Base-by-base conservation (phyloP, 2,888 invertebrate species). In the Limnephilus lunatus region DNA sequence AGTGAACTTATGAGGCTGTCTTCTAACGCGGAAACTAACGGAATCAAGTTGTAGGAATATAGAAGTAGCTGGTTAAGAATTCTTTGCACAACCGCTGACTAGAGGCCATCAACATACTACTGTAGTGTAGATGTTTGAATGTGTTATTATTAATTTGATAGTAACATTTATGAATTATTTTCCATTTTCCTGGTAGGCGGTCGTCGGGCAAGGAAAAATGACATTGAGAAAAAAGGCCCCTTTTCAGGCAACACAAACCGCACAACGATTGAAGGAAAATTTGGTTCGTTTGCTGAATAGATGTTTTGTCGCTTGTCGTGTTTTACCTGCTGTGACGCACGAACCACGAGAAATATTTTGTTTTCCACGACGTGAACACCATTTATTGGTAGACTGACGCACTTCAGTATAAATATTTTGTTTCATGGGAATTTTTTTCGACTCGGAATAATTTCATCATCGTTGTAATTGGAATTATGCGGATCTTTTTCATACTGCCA, bases 401-500 rank as follows among this genome's bases (percentile, higher is more conserved):
- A 83, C 32, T 83, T 83, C 48, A 14, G n/a, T 44, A 86, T 48
- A 25, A 86, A 68, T 86, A 39, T 82, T 82, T 86, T n/a, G 86
- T n/a, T 44, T 86, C 35, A 35, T 86, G 39, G 44, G 86, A n/a
- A 3, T 68, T 68, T 68, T 19, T 68, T 68, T 68, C n/a, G 25
- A 7, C 25, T n/a, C 68, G 0, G 68, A 68, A 68, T 68, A 68
- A 83, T 83, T 90, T 83, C 90, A 83, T 90, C 90, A 90, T 90
- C 81, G 53, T n/a, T 44, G 25, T 90, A 90, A 90, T 90, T 82
- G 82, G 90, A 90, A 53, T 90, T 68, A 32, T 83, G 53, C 83
- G 83, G 39, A 89, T 81, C 81, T 48, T 90, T 82, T 90, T 90
- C 39, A n/a, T 44, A 44, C 48, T 39, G 44, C 81, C 30, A 48